These are phyloP conservation scores for Chrysocyon brachyurus DNA, from an alignment of 2,797 vertebrate species.

Conservation along the genomic window DNA sequence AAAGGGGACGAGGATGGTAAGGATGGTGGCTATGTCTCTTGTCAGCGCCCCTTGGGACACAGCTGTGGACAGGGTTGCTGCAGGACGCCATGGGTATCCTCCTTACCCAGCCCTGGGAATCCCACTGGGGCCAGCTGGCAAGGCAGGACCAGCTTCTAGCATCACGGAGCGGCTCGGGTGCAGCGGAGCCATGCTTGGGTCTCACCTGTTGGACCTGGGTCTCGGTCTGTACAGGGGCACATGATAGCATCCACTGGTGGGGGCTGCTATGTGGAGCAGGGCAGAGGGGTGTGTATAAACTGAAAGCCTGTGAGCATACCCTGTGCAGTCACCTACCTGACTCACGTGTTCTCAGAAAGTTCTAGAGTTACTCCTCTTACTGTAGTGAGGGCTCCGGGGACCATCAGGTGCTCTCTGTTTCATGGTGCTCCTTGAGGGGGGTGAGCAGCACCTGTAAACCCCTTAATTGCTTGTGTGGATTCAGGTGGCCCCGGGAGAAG, in stretches of 20 bases:
- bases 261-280: background rate
- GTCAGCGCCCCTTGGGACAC: background rate
- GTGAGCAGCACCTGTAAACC: background rate
- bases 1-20: background rate
- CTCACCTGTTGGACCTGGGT: background rate
- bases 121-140: too few relatives aligned
- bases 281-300: too few relatives aligned
- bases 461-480: background rate
- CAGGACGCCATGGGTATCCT: too few relatives aligned
- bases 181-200: too few relatives aligned
- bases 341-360: background rate
- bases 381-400: background rate
- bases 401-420: accelerated
- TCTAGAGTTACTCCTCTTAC: background rate
- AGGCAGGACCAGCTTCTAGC: background rate
- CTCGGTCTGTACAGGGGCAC: background rate
- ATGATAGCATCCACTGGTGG: accelerated
- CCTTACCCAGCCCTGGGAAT: background rate
- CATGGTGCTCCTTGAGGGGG: too few relatives aligned
- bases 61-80: background rate
- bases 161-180: accelerated
- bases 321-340: background rate
- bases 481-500: background rate
- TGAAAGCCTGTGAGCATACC: too few relatives aligned
- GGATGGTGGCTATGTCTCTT: background rate